Conservation (phyloP, 2,888 invertebrate species). For the Nomada lathburiana region DNA sequence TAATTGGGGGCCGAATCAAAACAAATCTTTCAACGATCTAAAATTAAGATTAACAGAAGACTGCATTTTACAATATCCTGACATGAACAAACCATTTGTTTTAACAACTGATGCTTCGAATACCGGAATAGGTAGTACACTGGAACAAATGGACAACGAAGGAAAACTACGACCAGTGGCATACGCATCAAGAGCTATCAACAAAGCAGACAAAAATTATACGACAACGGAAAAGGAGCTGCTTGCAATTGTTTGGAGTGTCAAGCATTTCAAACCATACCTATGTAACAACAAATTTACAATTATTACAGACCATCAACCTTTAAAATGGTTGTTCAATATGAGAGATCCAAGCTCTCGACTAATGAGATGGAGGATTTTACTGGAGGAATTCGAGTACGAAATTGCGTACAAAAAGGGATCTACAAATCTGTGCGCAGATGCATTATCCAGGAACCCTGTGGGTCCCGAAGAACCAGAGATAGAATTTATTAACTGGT, state of each 20-base stretch:
- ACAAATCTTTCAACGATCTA: neutral
- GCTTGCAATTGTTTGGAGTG: neutral
- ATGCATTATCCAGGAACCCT: constrained; percentile 53
- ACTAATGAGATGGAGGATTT: constrained; percentile 75
- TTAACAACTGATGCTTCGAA: constrained; percentile 9
- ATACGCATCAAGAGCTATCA: neutral
- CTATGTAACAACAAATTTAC: neutral
- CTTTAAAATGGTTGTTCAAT: neutral
- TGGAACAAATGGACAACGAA: neutral
- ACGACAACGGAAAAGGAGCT: neutral
- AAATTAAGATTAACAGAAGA: neutral
- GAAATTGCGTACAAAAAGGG: constrained; percentile 76
- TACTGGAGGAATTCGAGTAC: constrained; percentile 77
- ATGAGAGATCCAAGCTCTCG: constrained; percentile 73
- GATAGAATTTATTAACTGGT: neutral
- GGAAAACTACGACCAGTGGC: neutral
- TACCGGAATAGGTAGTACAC: neutral
- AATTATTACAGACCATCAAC: constrained; percentile 78
- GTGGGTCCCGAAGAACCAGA: neutral
- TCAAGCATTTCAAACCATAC: neutral
- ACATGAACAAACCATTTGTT: neutral
- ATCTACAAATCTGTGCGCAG: constrained; percentile 73
- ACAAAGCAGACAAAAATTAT: neutral
- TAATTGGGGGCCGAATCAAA: neutral
- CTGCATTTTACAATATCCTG: neutral